Evolutionary conservation across 2,113 vertebrate species (phyloP).

Genomic region (Fulica atra): DNA sequence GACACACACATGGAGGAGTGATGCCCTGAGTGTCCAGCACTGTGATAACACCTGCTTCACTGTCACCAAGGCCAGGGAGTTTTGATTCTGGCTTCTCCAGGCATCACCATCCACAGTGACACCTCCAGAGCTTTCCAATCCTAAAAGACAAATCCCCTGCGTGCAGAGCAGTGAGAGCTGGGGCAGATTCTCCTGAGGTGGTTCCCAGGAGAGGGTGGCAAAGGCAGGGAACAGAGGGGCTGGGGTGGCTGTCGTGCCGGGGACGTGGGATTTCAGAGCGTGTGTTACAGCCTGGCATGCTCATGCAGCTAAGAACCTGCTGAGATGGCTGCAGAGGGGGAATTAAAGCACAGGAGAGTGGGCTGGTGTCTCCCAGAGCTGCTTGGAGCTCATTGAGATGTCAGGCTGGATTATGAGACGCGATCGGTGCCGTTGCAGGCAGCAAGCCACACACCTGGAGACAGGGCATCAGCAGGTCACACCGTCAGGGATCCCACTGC

Average conservation of each 20-base stretch:
- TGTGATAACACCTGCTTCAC: too few species aligned
- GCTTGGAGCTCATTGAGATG: not conserved
- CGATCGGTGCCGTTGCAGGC: rapidly evolving
- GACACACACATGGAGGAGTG: too few species aligned
- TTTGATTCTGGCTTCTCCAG: too few species aligned
- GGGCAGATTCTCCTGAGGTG: not conserved
- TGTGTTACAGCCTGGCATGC: too few species aligned
- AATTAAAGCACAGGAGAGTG: rapidly evolving
- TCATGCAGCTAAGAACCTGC: not conserved
- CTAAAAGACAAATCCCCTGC: not conserved
- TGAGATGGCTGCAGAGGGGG: not conserved
- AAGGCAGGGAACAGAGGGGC: not conserved
- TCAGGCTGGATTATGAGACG: not conserved
- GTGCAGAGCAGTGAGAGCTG: not conserved
- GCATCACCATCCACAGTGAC: not conserved
- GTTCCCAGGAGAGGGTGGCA: not conserved
- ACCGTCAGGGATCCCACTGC: not conserved
- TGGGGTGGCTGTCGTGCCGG: not conserved
- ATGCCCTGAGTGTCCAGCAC: too few species aligned
- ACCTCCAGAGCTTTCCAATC: not conserved
- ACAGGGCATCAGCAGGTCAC: too few species aligned
- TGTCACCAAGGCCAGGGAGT: too few species aligned
- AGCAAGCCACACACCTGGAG: not conserved
- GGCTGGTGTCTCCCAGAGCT: not conserved
- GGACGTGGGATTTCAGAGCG: not conserved